Base-by-base conservation (phyloP, 2,113 vertebrate species). In the Sapajus apella region DNA sequence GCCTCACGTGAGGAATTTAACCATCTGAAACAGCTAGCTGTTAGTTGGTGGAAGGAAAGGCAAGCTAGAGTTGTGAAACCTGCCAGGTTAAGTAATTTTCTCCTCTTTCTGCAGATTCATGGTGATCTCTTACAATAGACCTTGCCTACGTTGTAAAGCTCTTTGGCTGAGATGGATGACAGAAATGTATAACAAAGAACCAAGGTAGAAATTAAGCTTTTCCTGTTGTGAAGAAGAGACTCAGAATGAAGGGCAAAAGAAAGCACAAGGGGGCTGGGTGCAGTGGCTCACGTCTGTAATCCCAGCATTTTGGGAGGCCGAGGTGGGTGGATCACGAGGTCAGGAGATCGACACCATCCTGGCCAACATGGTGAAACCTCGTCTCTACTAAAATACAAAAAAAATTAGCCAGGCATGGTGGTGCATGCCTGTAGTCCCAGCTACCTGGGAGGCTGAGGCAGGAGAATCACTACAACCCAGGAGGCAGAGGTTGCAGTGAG, bases 151-250 rank as follows among this genome's bases (percentile, higher is more conserved):
- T 3, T 1, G 9, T 6, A 17, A 52, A 80, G 77, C 37, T 37
- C 50, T 45, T 58, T 61, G 50, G 47, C 85, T 17, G 92, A 97
- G 17, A 99, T 98, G 98, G 98, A 96, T 80, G 97, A 98, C 16
- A 97, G 72, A 96, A 66, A 92, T 21, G 93, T 76, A 5, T 93
- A 95, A 84, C 0, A 96, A 98, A 0, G 98, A 98, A 2, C 97
- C 98, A 10, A 97, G 97, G 96, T 99, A 99, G 98, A 98, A 95
- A 89, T 97, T 99, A 91, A 98, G 99, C 94, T 99, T 99, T 90
- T 99, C 99, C 27, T 99, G 97, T 52, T 98, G 98, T 90, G 99
- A 98, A 9, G 99, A 99, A 88, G 99, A 99, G 2, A 98, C 93
- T 20, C 98, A 97, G 96, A 97, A 97, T 0, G 13, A 43, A 68